phyloP scores from a whole-genome alignment of 2,113 vertebrate species.

The Xerus inauris region DNA sequence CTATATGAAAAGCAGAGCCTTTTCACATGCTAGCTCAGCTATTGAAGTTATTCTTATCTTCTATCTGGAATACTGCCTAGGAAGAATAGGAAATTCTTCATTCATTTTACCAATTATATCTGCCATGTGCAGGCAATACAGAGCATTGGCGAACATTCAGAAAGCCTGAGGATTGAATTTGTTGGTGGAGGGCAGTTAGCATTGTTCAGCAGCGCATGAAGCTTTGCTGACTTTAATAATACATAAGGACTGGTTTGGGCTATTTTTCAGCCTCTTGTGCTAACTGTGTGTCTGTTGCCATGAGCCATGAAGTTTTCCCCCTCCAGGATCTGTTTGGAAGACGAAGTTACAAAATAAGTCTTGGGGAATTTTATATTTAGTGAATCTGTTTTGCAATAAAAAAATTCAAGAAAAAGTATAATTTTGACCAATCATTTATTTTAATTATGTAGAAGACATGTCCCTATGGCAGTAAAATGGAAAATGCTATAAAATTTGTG shows the following conservation, averaged over 20 bases:
- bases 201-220: slow-evolving; percentile 61
- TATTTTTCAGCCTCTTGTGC: slow-evolving; percentile 26
- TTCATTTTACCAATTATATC: slow-evolving; percentile 79
- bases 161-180: slow-evolving; percentile 43
- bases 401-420: background rate
- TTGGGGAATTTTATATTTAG: background rate
- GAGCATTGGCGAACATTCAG: slow-evolving; percentile 67
- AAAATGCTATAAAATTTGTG: background rate
- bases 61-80: slow-evolving; percentile 74
- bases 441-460: background rate
- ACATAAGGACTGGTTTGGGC: slow-evolving; percentile 43
- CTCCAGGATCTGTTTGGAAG: background rate
- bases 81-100: slow-evolving; percentile 75
- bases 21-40: slow-evolving; percentile 61
- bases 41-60: slow-evolving; percentile 73
- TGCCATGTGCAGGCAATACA: slow-evolving; percentile 64
- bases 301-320: background rate
- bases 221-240: slow-evolving; percentile 69
- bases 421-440: background rate
- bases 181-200: slow-evolving; percentile 27
- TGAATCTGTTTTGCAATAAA: background rate
- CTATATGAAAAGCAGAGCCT: slow-evolving; percentile 62
- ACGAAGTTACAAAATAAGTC: background rate
- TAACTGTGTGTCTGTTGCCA: background rate
- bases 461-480: background rate